phyloP scores from a whole-genome alignment of 2,888 invertebrate genomes.

The Epinotia nisella region DNA sequence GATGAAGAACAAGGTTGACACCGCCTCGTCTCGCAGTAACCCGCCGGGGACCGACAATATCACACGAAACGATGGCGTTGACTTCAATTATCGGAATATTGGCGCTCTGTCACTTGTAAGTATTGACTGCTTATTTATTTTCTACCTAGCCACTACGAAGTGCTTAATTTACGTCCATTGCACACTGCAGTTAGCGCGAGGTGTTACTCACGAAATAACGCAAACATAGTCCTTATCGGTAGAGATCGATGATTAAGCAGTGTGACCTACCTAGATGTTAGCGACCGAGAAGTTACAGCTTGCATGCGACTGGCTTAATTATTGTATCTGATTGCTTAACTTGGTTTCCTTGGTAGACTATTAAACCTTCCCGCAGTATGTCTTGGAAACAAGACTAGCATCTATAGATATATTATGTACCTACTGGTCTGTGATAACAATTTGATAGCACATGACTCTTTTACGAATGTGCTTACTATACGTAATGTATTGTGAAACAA shows the following conservation, averaged over 20 bases:
- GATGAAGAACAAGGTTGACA: conserved; percentile 44
- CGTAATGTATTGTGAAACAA: not conserved
- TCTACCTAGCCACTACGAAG: not conserved
- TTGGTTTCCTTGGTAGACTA: not conserved
- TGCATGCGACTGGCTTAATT: conserved; percentile 1
- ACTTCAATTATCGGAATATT: conserved; percentile 65
- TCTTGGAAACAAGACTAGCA: not conserved
- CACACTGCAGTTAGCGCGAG: conserved; percentile 12
- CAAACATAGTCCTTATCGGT: conserved; percentile 39
- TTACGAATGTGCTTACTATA: conserved; percentile 4
- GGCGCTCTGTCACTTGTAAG: conserved; percentile 73
- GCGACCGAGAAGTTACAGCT: conserved; percentile 11
- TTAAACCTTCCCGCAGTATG: not conserved
- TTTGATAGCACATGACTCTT: conserved; percentile 12
- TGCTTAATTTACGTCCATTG: conserved; percentile 3
- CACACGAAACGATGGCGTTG: conserved; percentile 63
- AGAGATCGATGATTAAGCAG: conserved; percentile 16
- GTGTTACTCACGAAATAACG: conserved; percentile 23
- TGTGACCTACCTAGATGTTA: conserved; percentile 22
- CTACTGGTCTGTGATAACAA: not conserved
- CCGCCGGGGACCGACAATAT: conserved; percentile 55
- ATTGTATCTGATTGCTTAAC: not conserved
- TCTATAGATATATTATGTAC: too few species aligned
- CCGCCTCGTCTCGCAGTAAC: conserved; percentile 55
- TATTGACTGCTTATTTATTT: conserved; percentile 48